Percentiles rank a stretch among this genome's conserved stretches.
phyloP scores from a whole-genome alignment of 2,113 vertebrate species.

The Vireo altiloquus region DNA sequence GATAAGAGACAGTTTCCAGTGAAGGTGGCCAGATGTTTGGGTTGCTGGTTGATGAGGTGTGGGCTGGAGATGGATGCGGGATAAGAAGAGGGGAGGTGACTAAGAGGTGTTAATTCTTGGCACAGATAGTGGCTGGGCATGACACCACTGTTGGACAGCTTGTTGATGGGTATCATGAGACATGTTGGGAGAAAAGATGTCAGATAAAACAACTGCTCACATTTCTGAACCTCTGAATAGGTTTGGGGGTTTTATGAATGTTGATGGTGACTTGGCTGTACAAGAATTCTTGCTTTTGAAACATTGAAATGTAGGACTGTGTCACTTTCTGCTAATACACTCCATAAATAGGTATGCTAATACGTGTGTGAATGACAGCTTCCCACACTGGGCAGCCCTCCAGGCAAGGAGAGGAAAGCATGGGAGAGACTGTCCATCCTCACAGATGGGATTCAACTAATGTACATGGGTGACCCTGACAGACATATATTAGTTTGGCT shows the following conservation, averaged over 20 bases:
- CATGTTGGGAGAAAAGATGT: neutral
- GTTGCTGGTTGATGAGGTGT: neutral
- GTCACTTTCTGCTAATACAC: slow-evolving; percentile 35
- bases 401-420: neutral
- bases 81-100: neutral
- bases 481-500: slow-evolving; percentile 46
- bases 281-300: slow-evolving; percentile 45
- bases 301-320: slow-evolving; percentile 11
- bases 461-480: slow-evolving; percentile 39
- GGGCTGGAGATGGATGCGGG: neutral
- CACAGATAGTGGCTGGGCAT: neutral
- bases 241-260: neutral
- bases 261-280: neutral
- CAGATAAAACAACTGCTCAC: neutral
- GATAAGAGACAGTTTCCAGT: neutral
- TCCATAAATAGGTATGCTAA: slow-evolving; percentile 27
- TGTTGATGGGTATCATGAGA: neutral
- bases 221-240: slow-evolving; percentile 13
- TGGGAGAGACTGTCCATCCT: slow-evolving; percentile 7
- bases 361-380: slow-evolving; percentile 55
- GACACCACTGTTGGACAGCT: neutral
- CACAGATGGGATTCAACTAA: slow-evolving; percentile 51
- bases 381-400: slow-evolving; percentile 62
- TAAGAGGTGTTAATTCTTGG: neutral
- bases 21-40: neutral